Evolutionary conservation across 2,888 invertebrate species (phyloP), one percentile per base, ranked within the genome.

Genomic region (Mystacides longicornis): DNA sequence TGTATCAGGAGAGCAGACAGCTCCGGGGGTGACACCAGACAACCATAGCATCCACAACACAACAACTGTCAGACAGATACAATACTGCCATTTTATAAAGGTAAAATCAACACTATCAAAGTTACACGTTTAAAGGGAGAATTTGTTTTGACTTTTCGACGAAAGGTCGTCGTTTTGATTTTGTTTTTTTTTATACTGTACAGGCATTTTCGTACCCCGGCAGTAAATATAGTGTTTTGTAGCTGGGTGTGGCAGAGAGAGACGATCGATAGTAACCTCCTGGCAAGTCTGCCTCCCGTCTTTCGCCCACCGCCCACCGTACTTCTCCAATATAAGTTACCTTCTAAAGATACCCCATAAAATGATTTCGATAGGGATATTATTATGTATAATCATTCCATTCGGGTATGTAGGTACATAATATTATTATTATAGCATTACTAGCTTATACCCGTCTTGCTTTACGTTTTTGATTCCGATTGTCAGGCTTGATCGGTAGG

Each of bases 191-290:
- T 48, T 37, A 11, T 27, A 27, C n/a, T 37, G 7, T 37, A 23
- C 23, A 48, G 48, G 48, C 48, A 48, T 23, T 37, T 48, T 48
- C n/a, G 48, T 48, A 23, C 48, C 23, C 23, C 23, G 33, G 37
- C 20, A 45, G 51, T 37, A 27, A 7, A 16, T n/a, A 37, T 37
- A 47, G 33, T 33, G 42, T 42, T n/a, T n/a, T 49, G 46, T 51
- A 45, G 55, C 46, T 50, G 51, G 55, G 51, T 27, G 55, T 48
- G 55, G 51, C 48, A 52, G 52, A 22, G 47, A n/a, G n/a, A n/a
- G n/a, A n/a, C 51, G 51, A 55, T 55, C 55, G 55, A 55, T 55
- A 55, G n/a, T n/a, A n/a, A n/a, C n/a, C n/a, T n/a, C n/a, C n/a
- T n/a, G n/a, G n/a, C n/a, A n/a, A n/a, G 23, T 51, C 27, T 20